phyloP scores from a whole-genome alignment of 2,888 invertebrate species.

The Rhingia rostrata region DNA sequence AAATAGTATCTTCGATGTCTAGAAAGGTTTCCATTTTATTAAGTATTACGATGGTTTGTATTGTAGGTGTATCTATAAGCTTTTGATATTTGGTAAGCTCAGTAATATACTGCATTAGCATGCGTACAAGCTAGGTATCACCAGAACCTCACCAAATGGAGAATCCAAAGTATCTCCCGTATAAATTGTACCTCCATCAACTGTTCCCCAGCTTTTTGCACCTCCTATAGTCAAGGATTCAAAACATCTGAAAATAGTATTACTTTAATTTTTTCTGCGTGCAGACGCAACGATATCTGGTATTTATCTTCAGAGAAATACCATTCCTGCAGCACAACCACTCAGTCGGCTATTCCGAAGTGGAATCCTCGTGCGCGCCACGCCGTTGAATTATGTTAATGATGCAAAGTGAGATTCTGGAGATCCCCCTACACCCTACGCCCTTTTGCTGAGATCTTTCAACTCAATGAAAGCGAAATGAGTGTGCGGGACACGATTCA shows the following conservation, averaged over 20 bases:
- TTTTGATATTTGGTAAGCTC: too few species aligned
- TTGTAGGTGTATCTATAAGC: too few species aligned
- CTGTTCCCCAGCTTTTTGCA: background rate
- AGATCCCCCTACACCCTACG: constrained; percentile 17
- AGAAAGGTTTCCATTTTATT: too few species aligned
- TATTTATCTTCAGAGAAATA: constrained; percentile 55
- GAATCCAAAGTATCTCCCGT: too few species aligned
- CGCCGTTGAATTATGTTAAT: constrained; percentile 70
- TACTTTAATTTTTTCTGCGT: constrained; percentile 34
- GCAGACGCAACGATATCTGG: constrained; percentile 32
- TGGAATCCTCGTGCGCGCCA: constrained; percentile 49
- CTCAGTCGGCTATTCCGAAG: constrained; percentile 46
- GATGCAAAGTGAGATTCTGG: constrained; percentile 64
- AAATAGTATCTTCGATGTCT: too few species aligned
- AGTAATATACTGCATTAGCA: too few species aligned
- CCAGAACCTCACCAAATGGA: too few species aligned
- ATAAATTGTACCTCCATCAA: too few species aligned
- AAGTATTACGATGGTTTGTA: too few species aligned
- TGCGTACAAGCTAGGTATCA: too few species aligned
- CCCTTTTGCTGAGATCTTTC: background rate
- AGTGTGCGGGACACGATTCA: constrained; percentile 50
- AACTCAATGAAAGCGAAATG: constrained; percentile 53
- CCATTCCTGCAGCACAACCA: constrained; percentile 28
- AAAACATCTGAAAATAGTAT: constrained; percentile 4
- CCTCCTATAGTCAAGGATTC: constrained; percentile 14